Conservation (phyloP, 2,797 vertebrate species). For the Halcyon badia region DNA sequence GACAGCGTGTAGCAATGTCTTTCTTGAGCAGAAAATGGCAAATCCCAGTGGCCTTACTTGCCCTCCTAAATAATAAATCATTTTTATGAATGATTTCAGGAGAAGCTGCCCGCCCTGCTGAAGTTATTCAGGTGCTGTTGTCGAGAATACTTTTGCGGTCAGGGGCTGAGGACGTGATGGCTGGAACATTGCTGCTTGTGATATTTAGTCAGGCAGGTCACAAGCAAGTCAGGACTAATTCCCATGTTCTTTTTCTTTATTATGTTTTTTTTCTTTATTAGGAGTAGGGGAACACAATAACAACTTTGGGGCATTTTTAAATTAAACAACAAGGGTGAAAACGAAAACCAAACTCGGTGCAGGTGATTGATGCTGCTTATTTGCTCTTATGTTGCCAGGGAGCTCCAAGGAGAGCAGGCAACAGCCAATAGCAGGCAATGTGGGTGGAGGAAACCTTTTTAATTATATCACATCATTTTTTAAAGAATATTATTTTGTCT, state of each 20-base stretch:
- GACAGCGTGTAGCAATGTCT: not conserved
- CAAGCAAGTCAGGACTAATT: slow-evolving; percentile 12
- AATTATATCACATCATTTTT: slow-evolving; percentile 21
- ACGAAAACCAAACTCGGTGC: not conserved
- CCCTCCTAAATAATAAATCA: slow-evolving; percentile 33
- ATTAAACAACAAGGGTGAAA: slow-evolving; percentile 52
- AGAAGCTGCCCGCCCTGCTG: not conserved
- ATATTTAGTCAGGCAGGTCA: not conserved
- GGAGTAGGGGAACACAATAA: not conserved
- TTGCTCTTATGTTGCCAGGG: slow-evolving; percentile 38
- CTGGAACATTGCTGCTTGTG: not conserved
- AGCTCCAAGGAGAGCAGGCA: slow-evolving; percentile 32
- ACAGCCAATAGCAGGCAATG: slow-evolving; percentile 7
- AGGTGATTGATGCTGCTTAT: slow-evolving; percentile 64
- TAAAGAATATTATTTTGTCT: not conserved
- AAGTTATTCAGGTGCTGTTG: not conserved
- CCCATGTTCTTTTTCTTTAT: not conserved
- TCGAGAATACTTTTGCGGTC: not conserved
- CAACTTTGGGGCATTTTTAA: slow-evolving; percentile 58
- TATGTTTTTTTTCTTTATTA: not conserved
- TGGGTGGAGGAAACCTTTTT: slow-evolving; percentile 2
- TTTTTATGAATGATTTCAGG: slow-evolving; percentile 20
- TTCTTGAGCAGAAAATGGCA: not conserved
- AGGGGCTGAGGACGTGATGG: not conserved
- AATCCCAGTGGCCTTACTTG: slow-evolving; percentile 24